A percentile compares a stretch with the other conserved stretches of the same genome.
phyloP scores from a whole-genome alignment of 2,113 vertebrate genomes.

The Rhagologus leucostigma region DNA sequence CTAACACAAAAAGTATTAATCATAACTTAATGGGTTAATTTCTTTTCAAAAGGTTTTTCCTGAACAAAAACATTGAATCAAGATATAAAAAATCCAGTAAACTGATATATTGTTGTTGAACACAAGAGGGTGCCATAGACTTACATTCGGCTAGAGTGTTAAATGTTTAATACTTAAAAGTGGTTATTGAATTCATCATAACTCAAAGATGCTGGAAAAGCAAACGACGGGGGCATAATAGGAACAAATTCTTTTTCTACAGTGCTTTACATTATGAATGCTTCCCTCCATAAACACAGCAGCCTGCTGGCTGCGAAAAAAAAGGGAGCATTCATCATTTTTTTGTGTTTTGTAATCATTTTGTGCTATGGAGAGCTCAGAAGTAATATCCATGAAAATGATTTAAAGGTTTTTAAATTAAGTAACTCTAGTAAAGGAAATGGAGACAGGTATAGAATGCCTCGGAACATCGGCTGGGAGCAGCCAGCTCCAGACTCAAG shows the following conservation, averaged over 20 bases:
- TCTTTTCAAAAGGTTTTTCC: background rate
- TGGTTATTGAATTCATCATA: background rate
- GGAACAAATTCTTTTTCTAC: background rate
- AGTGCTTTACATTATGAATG: constrained; percentile 3
- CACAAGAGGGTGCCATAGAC: constrained; percentile 59
- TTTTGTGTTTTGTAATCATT: constrained; percentile 29
- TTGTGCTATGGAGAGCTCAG: background rate
- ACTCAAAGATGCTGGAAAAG: background rate
- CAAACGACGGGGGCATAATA: background rate
- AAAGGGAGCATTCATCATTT: background rate
- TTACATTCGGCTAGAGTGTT: background rate
- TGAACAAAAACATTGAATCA: background rate
- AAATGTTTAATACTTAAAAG: background rate
- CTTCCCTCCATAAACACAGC: background rate
- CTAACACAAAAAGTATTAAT: background rate
- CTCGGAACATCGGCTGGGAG: fast-evolving
- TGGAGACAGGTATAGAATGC: background rate
- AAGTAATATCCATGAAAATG: constrained; percentile 19
- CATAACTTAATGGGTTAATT: background rate
- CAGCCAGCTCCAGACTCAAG: background rate
- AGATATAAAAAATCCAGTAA: background rate
- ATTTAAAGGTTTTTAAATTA: constrained; percentile 49
- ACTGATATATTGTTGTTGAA: background rate
- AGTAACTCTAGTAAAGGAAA: background rate
- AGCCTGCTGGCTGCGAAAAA: background rate